A percentile compares a stretch with the other conserved stretches of the same genome.
Evolutionary conservation across 2,113 vertebrate species (phyloP).

Genomic region (Phylloscopus whistleri): DNA sequence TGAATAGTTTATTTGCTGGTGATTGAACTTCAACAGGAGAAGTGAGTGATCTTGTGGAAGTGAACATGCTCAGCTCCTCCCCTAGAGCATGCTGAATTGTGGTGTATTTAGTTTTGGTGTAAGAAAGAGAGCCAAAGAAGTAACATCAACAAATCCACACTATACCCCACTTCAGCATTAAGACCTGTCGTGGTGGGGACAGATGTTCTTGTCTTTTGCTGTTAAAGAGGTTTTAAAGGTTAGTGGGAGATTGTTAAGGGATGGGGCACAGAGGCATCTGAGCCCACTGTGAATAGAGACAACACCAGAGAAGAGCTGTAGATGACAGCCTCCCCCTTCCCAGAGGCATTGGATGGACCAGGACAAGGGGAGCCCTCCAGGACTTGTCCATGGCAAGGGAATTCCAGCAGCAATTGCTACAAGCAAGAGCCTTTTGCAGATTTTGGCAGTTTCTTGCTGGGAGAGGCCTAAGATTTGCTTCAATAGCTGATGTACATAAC

Average conservation of each 20-base stretch:
- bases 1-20: background rate
- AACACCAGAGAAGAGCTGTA: background rate
- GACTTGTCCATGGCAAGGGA: background rate
- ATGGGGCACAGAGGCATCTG: background rate
- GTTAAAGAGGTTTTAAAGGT: background rate
- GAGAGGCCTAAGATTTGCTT: background rate
- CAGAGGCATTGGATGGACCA: background rate
- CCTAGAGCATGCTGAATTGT: background rate
- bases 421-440: background rate
- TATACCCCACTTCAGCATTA: background rate
- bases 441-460: background rate
- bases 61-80: background rate
- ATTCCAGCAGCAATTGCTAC: accelerated
- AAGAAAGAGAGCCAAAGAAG: background rate
- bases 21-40: background rate
- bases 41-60: background rate
- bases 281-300: accelerated
- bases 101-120: background rate
- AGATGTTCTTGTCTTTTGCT: background rate
- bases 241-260: background rate
- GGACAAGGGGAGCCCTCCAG: accelerated
- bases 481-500: background rate
- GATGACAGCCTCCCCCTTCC: background rate
- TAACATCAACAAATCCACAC: background rate
- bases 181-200: background rate